These are phyloP conservation scores for Noctuana brunneofusca DNA, from an alignment of 2,888 invertebrate species.

Conservation along the genomic window DNA sequence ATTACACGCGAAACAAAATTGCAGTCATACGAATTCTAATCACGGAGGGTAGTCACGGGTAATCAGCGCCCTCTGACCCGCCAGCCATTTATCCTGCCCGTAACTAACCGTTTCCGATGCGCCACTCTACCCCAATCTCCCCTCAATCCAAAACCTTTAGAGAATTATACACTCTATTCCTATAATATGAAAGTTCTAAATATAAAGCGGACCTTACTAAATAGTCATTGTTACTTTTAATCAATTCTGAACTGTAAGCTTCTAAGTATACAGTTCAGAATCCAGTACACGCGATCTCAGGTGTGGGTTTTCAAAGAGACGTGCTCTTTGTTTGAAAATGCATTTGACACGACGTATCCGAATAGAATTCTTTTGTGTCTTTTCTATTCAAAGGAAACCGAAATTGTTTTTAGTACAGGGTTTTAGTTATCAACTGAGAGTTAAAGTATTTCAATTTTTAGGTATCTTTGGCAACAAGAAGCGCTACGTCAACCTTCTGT, in stretches of 20 bases:
- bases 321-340: constrained; percentile 34
- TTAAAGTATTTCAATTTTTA: no score
- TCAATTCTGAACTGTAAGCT: not conserved
- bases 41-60: constrained; percentile 39
- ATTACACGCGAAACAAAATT: constrained; percentile 32
- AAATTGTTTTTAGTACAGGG: constrained; percentile 22
- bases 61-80: constrained; percentile 51
- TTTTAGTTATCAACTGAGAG: no score
- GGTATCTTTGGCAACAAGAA: no score
- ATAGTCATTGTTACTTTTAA: not conserved
- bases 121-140: constrained; percentile 36
- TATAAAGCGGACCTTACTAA: not conserved
- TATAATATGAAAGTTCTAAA: constrained; percentile 7
- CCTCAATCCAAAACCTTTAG: constrained; percentile 32
- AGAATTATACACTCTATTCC: constrained; percentile 19
- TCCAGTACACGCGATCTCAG: constrained; percentile 1
- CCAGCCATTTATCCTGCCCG: constrained; percentile 50
- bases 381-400: constrained; percentile 21
- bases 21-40: constrained; percentile 43
- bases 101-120: constrained; percentile 57
- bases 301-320: constrained; percentile 29
- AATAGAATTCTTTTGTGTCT: constrained; percentile 25
- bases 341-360: constrained; percentile 29
- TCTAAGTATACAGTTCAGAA: not conserved
- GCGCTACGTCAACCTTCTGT: no score